Evolutionary conservation across 2,113 vertebrate genomes (phyloP), one percentile per base, ranked within the genome.

Genomic region (Kryptolebias marmoratus): DNA sequence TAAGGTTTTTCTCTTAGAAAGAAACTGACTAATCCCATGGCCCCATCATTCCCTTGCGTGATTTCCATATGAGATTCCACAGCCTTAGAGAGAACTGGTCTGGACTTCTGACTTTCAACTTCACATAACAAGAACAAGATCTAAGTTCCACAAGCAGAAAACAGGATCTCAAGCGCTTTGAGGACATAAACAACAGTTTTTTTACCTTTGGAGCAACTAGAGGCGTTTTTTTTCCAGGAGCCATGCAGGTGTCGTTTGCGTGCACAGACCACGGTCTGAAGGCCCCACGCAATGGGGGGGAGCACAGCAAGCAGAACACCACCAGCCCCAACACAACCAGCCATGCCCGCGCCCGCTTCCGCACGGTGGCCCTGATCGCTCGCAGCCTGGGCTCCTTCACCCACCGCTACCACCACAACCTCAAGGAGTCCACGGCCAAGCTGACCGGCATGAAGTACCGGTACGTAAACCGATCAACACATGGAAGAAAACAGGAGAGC

Each of bases 381-480:
- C 95, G 97, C 83, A 99, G 96, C 87, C 73, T 99, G 93, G 96
- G 97, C 73, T 96, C 97, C 47, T 97, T 99, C 83, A 96, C 96
- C 50, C 97, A 97, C 13, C 96, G 97, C 80, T 97, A 99, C 68
- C 97, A 97, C 86, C 97, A 98, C 92, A 98, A 96, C 28, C 94
- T 99, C 77, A 99, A 99, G 88, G 97, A 99, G 91, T 98, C 97
- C 88, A 99, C 97, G 0, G 96, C 96, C 50, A 99, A 98, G 93
- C 96, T 95, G 92, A 99, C 97, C 11, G 97, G 97, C 93, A 99
- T 99, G 97, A 99, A 99, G 93, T 99, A 99, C 91, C 95, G 97
- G 97, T 99, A 97, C 53, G 90, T 89, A 87, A 30, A 73, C 32
- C 32, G 3, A 32, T 42, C 68, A 30, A 59, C 44, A 32, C 62